Percentiles rank a stretch among this genome's conserved stretches.
Conservation (phyloP, 1,140 invertebrate species). For the Pemphigus obesinymphae region DNA sequence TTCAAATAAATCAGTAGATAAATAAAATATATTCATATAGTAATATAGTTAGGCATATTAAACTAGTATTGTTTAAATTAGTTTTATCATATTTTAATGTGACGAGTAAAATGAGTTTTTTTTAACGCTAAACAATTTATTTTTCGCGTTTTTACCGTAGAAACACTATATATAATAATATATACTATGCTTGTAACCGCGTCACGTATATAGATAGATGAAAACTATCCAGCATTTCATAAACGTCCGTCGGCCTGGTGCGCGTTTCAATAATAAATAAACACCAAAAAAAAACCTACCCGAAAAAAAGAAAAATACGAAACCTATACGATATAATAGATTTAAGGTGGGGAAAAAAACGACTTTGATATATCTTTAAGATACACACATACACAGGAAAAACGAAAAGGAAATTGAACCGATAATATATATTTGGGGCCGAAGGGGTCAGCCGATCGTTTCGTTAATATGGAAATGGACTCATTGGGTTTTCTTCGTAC, state of each 20-base stretch:
- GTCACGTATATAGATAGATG: background rate
- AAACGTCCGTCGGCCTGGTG: background rate
- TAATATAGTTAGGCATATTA: too few species aligned
- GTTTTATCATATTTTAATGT: too few species aligned
- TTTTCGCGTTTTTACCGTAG: too few species aligned
- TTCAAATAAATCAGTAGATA: background rate
- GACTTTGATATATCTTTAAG: conserved; percentile 23
- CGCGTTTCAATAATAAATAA: conserved; percentile 2
- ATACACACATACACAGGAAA: background rate
- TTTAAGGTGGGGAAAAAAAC: conserved; percentile 8
- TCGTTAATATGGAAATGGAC: conserved; percentile 5
- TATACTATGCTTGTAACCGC: too few species aligned
- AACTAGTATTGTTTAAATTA: too few species aligned
- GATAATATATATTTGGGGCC: background rate
- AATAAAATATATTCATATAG: background rate
- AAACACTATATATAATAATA: too few species aligned
- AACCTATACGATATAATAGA: background rate
- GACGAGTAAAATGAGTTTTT: too few species aligned
- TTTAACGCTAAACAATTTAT: too few species aligned
- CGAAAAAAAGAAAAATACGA: conserved; percentile 15
- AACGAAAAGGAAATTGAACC: conserved; percentile 33
- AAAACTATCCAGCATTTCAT: background rate
- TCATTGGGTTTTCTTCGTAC: background rate
- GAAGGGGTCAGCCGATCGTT: background rate
- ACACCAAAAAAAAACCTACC: background rate